Evolutionary conservation across 1,140 invertebrate genomes (phyloP), one percentile per base, ranked within the genome.

Genomic region (Drosophila quadrilineata): DNA sequence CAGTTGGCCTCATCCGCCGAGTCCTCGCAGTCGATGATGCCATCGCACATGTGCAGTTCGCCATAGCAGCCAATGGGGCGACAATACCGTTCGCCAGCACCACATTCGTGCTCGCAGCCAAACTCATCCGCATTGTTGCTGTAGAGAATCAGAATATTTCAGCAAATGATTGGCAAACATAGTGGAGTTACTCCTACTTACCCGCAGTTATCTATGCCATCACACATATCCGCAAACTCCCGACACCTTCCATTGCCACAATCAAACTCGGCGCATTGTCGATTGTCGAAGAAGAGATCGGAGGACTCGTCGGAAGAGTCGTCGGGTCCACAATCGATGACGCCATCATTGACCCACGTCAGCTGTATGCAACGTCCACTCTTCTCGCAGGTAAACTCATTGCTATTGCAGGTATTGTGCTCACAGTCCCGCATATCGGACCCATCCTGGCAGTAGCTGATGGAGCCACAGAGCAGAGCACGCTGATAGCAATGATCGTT

Each of bases 211-310:
- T 92, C 89, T 26, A 92, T 90, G 1, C 93, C 92, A 90, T 97
- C 95, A 90, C 96, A 97, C 36, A 93, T 90, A 91, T 94, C 94
- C 24, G 92, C 89, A 46, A 90, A 91, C 1, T 94, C 92, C 45
- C 96, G 93, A 90, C 96, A 97, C 12, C 92, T 91, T 22, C 93
- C 93, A 82, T 95, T 95, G 12, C 91, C 90, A 70, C 94, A 95
- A 22, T 91, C 91, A 79, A 94, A 93, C 80, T 94, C 92, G n/a
- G 89, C 90, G n/a, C 91, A 88, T 17, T 91, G 86, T 89, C 95
- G n/a, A n/a, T n/a, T 96, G 38, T 68, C 72, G 0, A 72, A 56
- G 50, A 92, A 92, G 35, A 93, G 89, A 73, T 93, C 85, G 16
- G 62, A 52, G 0, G 63, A 65, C 26, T 88, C 88, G 24, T 89